phyloP scores from a whole-genome alignment of 2,888 invertebrate species.

The Cephus sareptanus region DNA sequence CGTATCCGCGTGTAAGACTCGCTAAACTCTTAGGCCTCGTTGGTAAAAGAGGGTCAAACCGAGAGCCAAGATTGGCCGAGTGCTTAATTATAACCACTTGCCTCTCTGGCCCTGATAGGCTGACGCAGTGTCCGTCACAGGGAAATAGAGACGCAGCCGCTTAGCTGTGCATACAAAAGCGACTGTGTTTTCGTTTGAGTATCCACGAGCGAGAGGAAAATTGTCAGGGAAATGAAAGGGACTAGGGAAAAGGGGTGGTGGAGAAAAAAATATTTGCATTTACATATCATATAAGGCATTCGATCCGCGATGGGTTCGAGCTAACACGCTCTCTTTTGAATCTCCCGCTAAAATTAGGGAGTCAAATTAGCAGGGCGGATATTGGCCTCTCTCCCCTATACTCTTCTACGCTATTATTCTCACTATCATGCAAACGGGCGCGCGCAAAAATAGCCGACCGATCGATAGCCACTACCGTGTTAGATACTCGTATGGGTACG shows the following conservation, averaged over 20 bases:
- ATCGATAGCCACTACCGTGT: conserved; percentile 27
- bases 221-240: no score
- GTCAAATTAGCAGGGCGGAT: conserved; percentile 5
- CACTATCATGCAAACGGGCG: conserved; percentile 39
- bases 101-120: conserved; percentile 5
- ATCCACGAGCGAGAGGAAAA: no score
- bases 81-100: conserved; percentile 9
- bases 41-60: conserved; percentile 2
- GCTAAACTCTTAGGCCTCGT: not conserved
- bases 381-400: conserved; percentile 8
- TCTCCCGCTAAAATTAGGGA: not conserved
- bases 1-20: no score
- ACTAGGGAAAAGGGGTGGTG: no score
- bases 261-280: no score
- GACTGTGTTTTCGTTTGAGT: no score
- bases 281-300: no score
- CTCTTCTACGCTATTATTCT: conserved; percentile 23
- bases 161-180: no score
- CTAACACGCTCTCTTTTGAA: no score
- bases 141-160: no score
- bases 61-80: conserved; percentile 4
- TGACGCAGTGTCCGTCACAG: not conserved
- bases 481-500: not conserved
- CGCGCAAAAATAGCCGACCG: conserved; percentile 34
- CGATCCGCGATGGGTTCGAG: not conserved